phyloP scores from a whole-genome alignment of 2,113 vertebrate genomes.

The Cyprinodon brontotheroides region DNA sequence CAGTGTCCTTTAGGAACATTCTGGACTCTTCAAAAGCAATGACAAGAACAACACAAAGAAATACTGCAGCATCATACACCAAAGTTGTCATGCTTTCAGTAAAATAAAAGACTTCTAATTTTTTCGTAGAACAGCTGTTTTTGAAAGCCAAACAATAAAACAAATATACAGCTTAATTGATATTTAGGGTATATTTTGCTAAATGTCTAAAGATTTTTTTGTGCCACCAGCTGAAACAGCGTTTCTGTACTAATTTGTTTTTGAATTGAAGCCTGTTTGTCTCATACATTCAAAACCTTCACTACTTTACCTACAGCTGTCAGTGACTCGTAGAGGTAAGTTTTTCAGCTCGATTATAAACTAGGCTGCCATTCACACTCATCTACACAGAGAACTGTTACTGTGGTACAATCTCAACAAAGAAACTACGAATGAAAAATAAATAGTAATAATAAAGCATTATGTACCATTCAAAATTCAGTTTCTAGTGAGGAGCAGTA shows the following conservation, averaged over 20 bases:
- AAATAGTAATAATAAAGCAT: conserved; percentile 64
- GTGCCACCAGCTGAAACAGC: conserved; percentile 35
- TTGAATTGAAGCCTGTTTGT: conserved; percentile 40
- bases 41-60: conserved; percentile 81
- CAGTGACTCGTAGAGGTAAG: conserved; percentile 33
- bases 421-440: conserved; percentile 62
- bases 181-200: conserved; percentile 48
- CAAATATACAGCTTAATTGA: conserved; percentile 38
- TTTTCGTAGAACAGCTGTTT: conserved; percentile 59
- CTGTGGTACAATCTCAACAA: conserved; percentile 61
- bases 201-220: conserved; percentile 44
- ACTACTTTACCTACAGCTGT: conserved; percentile 27
- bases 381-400: conserved; percentile 65
- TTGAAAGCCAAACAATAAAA: conserved; percentile 62
- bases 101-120: conserved; percentile 71
- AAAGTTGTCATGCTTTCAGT: conserved; percentile 80
- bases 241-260: conserved; percentile 32
- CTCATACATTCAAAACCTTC: conserved; percentile 47
- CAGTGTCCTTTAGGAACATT: conserved; percentile 76
- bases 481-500: conserved; percentile 52
- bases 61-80: conserved; percentile 79
- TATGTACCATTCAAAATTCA: conserved; percentile 64
- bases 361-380: conserved; percentile 53
- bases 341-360: conserved; percentile 8
- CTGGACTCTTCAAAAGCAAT: conserved; percentile 74